Evolutionary conservation across 1,140 invertebrate genomes (phyloP).

Genomic region (Calliopsis andreniformis): DNA sequence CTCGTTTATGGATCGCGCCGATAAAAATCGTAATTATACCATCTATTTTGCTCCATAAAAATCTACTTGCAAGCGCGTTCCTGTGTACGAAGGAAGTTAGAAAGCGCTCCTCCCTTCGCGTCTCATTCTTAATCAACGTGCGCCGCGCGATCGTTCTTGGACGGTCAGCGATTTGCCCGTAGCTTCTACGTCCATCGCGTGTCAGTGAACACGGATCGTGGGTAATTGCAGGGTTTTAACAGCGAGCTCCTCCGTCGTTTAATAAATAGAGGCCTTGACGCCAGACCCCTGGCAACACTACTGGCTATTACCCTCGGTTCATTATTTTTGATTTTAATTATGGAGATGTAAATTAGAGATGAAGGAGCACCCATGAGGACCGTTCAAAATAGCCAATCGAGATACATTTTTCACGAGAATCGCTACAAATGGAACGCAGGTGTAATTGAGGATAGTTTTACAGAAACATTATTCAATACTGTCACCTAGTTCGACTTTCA

Average conservation of each 20-base stretch:
- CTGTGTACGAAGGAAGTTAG: not conserved
- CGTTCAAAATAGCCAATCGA: not conserved
- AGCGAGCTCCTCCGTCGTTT: not conserved
- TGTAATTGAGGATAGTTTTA: not conserved
- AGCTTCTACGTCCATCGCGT: slow-evolving; percentile 3
- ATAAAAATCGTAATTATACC: slow-evolving; percentile 8
- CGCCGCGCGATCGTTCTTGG: not conserved
- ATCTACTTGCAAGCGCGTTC: not conserved
- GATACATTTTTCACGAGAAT: too few species aligned
- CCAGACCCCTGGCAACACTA: not conserved
- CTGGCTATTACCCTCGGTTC: not conserved
- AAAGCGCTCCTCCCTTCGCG: not conserved
- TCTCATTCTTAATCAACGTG: slow-evolving; percentile 33
- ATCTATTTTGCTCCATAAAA: not conserved
- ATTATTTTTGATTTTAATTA: slow-evolving; percentile 16
- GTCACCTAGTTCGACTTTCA: not conserved
- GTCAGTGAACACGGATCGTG: slow-evolving; percentile 10
- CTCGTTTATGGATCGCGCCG: not conserved
- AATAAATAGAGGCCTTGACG: slow-evolving; percentile 17
- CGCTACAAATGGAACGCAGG: not conserved
- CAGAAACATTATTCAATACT: not conserved
- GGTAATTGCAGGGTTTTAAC: slow-evolving; percentile 21
- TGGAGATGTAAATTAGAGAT: not conserved
- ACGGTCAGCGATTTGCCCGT: not conserved
- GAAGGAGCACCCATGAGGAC: not conserved